phyloP scores from a whole-genome alignment of 2,797 vertebrate genomes.

The Dipus sagitta region DNA sequence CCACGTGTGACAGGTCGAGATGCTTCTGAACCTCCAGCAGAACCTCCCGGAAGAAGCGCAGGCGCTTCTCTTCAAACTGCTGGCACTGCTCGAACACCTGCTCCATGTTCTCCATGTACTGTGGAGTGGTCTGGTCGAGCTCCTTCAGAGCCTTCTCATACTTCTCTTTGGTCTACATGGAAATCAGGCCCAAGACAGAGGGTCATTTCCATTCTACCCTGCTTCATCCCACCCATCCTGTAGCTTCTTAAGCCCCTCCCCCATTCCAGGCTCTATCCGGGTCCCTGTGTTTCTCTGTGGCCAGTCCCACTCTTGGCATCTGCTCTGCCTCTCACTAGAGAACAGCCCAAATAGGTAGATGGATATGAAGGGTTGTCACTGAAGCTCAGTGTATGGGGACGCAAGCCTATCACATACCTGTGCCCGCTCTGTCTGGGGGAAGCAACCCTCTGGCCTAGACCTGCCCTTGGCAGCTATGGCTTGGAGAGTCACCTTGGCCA shows the following conservation, averaged over 20 bases:
- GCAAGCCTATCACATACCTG: accelerated
- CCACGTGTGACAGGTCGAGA: constrained; percentile 95
- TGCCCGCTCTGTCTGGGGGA: neutral
- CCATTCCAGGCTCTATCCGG: neutral
- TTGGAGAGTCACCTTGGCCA: neutral
- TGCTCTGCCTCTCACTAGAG: neutral
- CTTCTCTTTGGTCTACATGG: constrained; percentile 94
- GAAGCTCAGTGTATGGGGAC: neutral
- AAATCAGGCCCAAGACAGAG: accelerated
- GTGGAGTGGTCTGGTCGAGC: constrained; percentile 94
- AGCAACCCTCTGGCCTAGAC: neutral
- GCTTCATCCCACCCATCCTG: accelerated
- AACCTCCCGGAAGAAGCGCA: constrained; percentile 94
- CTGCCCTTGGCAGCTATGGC: neutral
- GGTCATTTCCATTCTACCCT: neutral
- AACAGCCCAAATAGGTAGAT: neutral
- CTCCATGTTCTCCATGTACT: constrained; percentile 99
- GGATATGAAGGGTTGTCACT: neutral
- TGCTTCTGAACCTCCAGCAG: constrained; percentile 96
- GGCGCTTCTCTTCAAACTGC: constrained; percentile 97
- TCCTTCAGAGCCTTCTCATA: constrained; percentile 96
- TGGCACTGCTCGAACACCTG: constrained; percentile 99
- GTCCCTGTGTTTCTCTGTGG: neutral
- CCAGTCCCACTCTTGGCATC: neutral
- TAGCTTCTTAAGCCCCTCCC: neutral